Conservation (phyloP, 2,888 invertebrate genomes). For the Hypolimnas misippus region DNA sequence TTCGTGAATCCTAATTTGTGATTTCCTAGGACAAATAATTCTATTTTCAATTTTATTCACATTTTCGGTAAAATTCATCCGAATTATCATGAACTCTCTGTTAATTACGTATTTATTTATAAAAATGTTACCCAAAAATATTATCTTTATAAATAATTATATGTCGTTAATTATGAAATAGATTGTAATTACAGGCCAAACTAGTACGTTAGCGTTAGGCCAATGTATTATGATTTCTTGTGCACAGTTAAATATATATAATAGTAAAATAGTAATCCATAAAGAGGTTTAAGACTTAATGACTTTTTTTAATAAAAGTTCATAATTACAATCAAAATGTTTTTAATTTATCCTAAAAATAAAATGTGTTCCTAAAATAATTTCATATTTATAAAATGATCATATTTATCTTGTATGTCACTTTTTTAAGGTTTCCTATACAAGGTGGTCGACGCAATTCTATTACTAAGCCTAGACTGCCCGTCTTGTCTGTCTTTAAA, state of each 20-base stretch:
- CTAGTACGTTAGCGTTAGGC: neutral
- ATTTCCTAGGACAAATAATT: no score
- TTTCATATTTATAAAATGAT: no score
- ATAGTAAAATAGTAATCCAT: conserved; percentile 32
- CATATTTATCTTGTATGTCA: no score
- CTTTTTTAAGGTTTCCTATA: no score
- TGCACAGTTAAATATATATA: conserved; percentile 32
- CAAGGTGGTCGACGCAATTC: no score
- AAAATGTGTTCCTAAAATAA: neutral
- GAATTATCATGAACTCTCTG: conserved; percentile 2
- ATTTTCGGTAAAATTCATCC: neutral
- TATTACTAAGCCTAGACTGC: no score
- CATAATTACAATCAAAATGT: conserved; percentile 5
- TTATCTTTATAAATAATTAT: neutral
- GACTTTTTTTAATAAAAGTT: conserved; percentile 71
- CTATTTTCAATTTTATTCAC: no score
- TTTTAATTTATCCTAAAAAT: conserved; percentile 12
- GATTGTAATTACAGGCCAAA: neutral
- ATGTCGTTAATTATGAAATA: neutral
- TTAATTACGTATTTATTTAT: conserved; percentile 3
- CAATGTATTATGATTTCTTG: conserved; percentile 10
- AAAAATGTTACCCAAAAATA: neutral
- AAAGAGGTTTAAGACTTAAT: conserved; percentile 69
- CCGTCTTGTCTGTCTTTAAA: no score
- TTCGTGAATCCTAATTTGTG: no score